Base-by-base conservation (phyloP, 2,797 vertebrate species). In the Premnoplex brunnescens region DNA sequence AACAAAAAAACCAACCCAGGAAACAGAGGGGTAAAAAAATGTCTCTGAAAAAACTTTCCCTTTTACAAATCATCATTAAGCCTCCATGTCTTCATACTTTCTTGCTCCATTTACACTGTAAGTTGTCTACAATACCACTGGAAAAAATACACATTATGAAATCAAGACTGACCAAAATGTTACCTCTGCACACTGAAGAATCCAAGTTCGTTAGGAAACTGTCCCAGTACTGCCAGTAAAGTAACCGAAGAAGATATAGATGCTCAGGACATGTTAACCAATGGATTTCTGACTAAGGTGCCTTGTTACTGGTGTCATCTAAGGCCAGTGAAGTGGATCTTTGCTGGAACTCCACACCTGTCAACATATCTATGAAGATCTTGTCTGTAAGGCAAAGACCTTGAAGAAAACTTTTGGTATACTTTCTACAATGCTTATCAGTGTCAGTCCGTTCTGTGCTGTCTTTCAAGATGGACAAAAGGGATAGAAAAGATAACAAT, bases 11-110 rank as follows among this genome's bases (percentile, higher is more conserved):
- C 9, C 43, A 54, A 12, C 11, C 44, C 44, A 7, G 1, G 1
- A 67, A 81, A 39, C 2, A 39, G 10, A 7, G 9, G 0, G 2
- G 5, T 12, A 49, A 68, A 66, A 21, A 18, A 2, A 2, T 52
- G 3, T 44, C 10, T 51, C 24, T 72, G 3, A 44, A 71, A 34
- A 27, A 68, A 3, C 2, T 68, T 82, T 88, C 12, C 8, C 12
- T 68, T 79, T 51, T 20, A 9, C 7, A 91, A 89, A 37, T 4
- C 9, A 37, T n/a, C 30, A 41, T 52, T 75, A 72, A 28, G 12
- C 9, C 12, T 79, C n/a, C 9, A 44, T 21, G 20, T 7, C 8
- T 62, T 48, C 7, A 37, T 28, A 34, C 5, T 91, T n/a, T 63
- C 20, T 67, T 77, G 14, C 7, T 82, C 4, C 24, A 30, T 9